phyloP scores from a whole-genome alignment of 2,113 vertebrate species.

The Strix aluco region DNA sequence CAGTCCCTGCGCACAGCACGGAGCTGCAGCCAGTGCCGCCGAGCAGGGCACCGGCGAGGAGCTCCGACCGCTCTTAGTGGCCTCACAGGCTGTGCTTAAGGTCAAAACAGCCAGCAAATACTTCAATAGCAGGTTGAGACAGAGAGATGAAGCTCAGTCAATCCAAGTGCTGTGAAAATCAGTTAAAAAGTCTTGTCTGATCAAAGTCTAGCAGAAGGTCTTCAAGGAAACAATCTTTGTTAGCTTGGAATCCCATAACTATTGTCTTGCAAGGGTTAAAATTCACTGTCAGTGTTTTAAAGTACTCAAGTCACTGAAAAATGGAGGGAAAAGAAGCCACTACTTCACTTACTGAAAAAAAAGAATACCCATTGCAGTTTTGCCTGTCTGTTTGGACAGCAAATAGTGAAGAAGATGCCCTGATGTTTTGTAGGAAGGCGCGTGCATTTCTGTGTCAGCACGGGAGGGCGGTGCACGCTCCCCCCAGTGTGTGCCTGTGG shows the following conservation, averaged over 20 bases:
- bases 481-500: rapidly evolving
- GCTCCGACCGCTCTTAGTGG: rapidly evolving
- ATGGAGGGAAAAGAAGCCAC: background rate
- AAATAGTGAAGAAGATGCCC: background rate
- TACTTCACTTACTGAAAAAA: background rate
- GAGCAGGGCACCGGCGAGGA: rapidly evolving
- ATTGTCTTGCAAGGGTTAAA: background rate
- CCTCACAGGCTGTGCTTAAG: background rate
- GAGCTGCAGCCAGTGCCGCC: background rate
- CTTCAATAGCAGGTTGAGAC: background rate
- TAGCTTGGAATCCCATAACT: background rate
- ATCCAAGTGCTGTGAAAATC: background rate
- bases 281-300: background rate
- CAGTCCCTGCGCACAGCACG: rapidly evolving
- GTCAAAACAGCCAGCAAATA: background rate
- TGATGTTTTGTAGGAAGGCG: rapidly evolving
- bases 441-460: background rate
- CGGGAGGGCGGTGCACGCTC: background rate
- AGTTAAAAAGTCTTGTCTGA: background rate
- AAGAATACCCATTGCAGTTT: no score
- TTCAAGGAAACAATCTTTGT: background rate
- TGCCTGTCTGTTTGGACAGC: background rate
- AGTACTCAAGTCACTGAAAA: background rate
- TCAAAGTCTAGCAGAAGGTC: background rate
- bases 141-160: background rate